A percentile compares a stretch with the other conserved stretches of the same genome.
Conservation (phyloP, 2,113 vertebrate species). For the Rhinolophus sinicus region DNA sequence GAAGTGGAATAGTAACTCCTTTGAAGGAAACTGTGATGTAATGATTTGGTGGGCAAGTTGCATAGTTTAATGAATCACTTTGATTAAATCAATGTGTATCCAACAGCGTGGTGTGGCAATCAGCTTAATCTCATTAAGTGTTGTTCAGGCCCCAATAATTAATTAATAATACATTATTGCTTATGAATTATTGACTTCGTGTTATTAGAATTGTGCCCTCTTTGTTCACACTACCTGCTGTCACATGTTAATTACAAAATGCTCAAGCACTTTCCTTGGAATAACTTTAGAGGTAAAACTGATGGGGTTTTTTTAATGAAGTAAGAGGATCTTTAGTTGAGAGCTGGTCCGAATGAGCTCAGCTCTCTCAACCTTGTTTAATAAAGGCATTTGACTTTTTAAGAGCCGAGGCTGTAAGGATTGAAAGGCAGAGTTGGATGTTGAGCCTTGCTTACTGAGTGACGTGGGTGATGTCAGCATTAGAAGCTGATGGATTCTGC, state of each 20-base stretch:
- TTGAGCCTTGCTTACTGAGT: background rate
- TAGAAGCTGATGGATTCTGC: background rate
- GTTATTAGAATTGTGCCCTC: conserved; percentile 84
- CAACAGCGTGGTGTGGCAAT: conserved; percentile 86
- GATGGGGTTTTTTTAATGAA: conserved; percentile 72
- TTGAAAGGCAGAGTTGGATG: background rate
- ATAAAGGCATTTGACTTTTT: background rate
- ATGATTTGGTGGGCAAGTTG: conserved; percentile 85
- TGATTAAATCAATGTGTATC: conserved; percentile 89
- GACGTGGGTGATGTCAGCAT: background rate
- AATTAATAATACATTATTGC: conserved; percentile 90
- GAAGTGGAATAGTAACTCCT: conserved; percentile 75
- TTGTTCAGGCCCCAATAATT: conserved; percentile 88
- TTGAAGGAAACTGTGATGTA: conserved; percentile 81
- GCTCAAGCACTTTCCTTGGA: conserved; percentile 70
- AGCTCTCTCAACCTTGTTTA: conserved; percentile 26
- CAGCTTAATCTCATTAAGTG: conserved; percentile 89
- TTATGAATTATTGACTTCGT: conserved; percentile 90
- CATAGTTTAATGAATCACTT: conserved; percentile 89
- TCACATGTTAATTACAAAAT: conserved; percentile 85
- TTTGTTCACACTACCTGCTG: conserved; percentile 74
- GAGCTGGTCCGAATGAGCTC: conserved; percentile 47
- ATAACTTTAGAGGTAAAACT: conserved; percentile 80
- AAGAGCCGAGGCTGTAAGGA: background rate
- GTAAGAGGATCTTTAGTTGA: conserved; percentile 80